A percentile compares a stretch with the other conserved stretches of the same genome.
Evolutionary conservation across 2,797 vertebrate genomes (phyloP).

Genomic region (Semaprochilodus insignis): DNA sequence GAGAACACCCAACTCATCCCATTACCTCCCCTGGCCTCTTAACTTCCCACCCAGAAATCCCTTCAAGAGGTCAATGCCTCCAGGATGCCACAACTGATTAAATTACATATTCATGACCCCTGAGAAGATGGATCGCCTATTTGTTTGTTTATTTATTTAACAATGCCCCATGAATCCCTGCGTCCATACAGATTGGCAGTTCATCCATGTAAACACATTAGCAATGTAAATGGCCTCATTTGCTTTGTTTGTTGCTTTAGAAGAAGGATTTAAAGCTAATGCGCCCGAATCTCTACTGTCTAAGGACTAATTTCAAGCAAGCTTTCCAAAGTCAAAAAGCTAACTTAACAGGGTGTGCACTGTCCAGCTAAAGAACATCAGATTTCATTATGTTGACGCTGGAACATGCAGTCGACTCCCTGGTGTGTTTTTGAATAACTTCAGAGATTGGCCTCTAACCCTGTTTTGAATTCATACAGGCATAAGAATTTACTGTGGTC

Average conservation of each 20-base stretch:
- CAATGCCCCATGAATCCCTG: slow-evolving; percentile 47
- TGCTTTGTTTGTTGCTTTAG: slow-evolving; percentile 47
- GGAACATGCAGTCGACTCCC: slow-evolving; percentile 65
- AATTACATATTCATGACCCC: slow-evolving; percentile 72
- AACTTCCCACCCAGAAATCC: slow-evolving; percentile 52
- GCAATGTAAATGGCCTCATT: slow-evolving; percentile 68
- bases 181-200: slow-evolving; percentile 60
- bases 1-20: slow-evolving; percentile 58
- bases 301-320: slow-evolving; percentile 66
- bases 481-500: neutral
- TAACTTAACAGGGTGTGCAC: slow-evolving; percentile 50
- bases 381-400: slow-evolving; percentile 66
- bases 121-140: slow-evolving; percentile 48
- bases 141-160: slow-evolving; percentile 67
- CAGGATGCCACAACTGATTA: slow-evolving; percentile 66
- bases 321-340: slow-evolving; percentile 66
- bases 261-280: slow-evolving; percentile 57
- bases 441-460: slow-evolving; percentile 67
- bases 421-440: slow-evolving; percentile 70
- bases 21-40: slow-evolving; percentile 25
- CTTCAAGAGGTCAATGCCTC: slow-evolving; percentile 66
- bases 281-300: slow-evolving; percentile 62
- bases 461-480: slow-evolving; percentile 37
- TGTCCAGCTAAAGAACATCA: slow-evolving; percentile 59
- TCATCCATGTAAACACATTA: slow-evolving; percentile 61